Conservation (phyloP, 2,888 invertebrate species). For the Callinectes sapidus region DNA sequence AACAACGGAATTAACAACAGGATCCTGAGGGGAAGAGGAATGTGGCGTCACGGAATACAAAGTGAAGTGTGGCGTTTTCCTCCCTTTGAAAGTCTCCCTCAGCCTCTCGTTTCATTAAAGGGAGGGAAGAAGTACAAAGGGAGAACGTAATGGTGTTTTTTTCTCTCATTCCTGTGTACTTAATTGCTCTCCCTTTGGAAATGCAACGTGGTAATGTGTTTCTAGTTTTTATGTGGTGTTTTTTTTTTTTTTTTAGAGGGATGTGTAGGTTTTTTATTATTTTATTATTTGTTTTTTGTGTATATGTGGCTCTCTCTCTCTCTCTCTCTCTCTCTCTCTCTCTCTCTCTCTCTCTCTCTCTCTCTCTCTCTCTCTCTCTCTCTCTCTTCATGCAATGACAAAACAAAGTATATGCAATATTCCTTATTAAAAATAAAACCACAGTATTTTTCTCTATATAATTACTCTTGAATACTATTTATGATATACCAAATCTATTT, state of each 20-base stretch:
- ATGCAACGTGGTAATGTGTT: neutral
- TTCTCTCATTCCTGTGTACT: neutral
- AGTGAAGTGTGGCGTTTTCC: neutral
- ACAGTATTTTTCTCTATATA: too few relatives aligned
- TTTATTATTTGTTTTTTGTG: too few relatives aligned
- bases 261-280: neutral
- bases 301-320: neutral
- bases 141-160: neutral
- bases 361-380: too few relatives aligned
- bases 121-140: neutral
- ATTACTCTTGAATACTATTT: too few relatives aligned
- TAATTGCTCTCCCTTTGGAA: neutral
- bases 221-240: too few relatives aligned
- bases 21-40: neutral
- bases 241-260: neutral
- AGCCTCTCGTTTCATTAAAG: neutral
- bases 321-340: too few relatives aligned
- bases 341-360: too few relatives aligned
- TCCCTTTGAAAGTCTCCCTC: neutral
- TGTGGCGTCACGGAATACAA: neutral
- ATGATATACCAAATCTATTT: too few relatives aligned
- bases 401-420: too few relatives aligned
- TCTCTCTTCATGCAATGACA: too few relatives aligned
- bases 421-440: too few relatives aligned
- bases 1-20: neutral